phyloP scores from a whole-genome alignment of 2,113 vertebrate species.

The Paralichthys olivaceus region DNA sequence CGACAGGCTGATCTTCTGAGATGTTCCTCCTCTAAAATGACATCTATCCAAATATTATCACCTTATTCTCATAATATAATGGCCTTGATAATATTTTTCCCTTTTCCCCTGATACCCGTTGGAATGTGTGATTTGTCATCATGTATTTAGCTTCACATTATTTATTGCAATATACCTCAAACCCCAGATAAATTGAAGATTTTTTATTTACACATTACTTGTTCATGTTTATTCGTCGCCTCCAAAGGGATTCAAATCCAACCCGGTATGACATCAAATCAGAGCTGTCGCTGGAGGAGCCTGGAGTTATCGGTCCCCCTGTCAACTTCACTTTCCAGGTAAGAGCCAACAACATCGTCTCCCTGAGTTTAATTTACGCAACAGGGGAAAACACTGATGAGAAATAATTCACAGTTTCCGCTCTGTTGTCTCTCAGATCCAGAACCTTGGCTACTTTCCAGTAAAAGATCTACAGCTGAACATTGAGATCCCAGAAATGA shows the following conservation, averaged over 20 bases:
- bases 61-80: no score
- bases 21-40: no score
- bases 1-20: no score
- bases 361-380: background rate
- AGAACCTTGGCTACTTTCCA: slow-evolving; percentile 92
- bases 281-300: slow-evolving; percentile 83
- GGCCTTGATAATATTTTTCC: no score
- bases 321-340: slow-evolving; percentile 91
- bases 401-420: slow-evolving; percentile 1
- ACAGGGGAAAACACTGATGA: background rate
- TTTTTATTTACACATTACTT: background rate
- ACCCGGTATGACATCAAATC: slow-evolving; percentile 90
- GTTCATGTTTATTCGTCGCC: slow-evolving; percentile 13
- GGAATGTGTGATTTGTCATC: background rate
- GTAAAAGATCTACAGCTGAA: slow-evolving; percentile 86
- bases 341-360: background rate
- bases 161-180: background rate
- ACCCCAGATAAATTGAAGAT: background rate
- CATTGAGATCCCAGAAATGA: slow-evolving; percentile 88
- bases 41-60: no score
- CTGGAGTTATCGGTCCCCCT: slow-evolving; percentile 82
- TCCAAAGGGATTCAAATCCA: slow-evolving; percentile 86
- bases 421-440: slow-evolving; percentile 81
- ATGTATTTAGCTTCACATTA: background rate
- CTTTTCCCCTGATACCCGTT: no score